phyloP scores from a whole-genome alignment of 2,888 invertebrate species.

The Laothoe populi region DNA sequence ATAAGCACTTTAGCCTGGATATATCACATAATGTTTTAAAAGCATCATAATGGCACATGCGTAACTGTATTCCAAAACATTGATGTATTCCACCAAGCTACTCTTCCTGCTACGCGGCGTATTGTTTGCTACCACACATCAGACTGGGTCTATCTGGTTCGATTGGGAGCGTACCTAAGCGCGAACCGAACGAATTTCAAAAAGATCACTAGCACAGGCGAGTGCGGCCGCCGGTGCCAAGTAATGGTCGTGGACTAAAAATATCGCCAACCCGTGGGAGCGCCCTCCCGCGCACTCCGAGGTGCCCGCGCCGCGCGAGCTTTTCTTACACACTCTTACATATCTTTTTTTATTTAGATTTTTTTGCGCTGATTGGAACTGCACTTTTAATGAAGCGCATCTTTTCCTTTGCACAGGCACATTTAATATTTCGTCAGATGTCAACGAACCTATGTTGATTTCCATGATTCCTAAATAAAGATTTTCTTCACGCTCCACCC shows the following conservation, averaged over 20 bases:
- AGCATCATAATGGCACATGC: slow-evolving; percentile 67
- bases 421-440: neutral
- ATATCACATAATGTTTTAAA: slow-evolving; percentile 64
- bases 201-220: slow-evolving; percentile 81
- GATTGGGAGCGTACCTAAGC: slow-evolving; percentile 77
- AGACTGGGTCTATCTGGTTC: slow-evolving; percentile 72
- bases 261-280: slow-evolving; percentile 86
- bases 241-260: slow-evolving; percentile 88
- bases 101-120: slow-evolving; percentile 46
- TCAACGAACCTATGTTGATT: neutral
- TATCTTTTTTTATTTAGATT: slow-evolving; percentile 38
- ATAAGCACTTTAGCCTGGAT: slow-evolving; percentile 68
- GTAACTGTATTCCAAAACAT: slow-evolving; percentile 43
- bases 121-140: slow-evolving; percentile 61
- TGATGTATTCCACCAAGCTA: slow-evolving; percentile 21
- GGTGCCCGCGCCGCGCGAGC: slow-evolving; percentile 75
- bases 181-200: slow-evolving; percentile 77
- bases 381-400: neutral
- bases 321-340: slow-evolving; percentile 69
- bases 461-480: neutral
- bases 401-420: too few species aligned
- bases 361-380: neutral
- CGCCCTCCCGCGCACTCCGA: slow-evolving; percentile 83
- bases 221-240: slow-evolving; percentile 86
- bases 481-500: neutral